These are phyloP conservation scores for Trachelus stipa DNA, from an alignment of 2,888 invertebrate species.

Conservation along the genomic window DNA sequence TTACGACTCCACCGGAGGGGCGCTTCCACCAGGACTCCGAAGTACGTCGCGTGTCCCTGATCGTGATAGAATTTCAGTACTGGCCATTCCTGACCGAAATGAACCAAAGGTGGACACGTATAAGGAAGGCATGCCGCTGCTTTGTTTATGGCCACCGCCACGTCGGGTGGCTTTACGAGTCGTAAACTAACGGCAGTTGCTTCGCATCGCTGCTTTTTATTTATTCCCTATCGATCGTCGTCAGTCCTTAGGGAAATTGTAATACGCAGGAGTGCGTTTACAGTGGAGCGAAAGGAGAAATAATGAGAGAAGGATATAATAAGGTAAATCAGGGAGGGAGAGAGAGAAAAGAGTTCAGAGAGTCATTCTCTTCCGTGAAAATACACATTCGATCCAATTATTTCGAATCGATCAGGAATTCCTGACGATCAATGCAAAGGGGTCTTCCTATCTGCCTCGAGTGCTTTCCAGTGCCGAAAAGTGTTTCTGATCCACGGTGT, in stretches of 20 bases:
- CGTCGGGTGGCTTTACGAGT: conserved; percentile 30
- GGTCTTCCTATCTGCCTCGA: no score
- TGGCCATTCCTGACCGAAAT: neutral
- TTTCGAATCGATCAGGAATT: neutral
- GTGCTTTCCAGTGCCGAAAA: no score
- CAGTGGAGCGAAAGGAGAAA: neutral
- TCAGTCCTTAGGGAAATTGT: conserved; percentile 7
- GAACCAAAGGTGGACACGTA: neutral
- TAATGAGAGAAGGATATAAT: conserved; percentile 4
- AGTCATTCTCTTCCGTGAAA: neutral
- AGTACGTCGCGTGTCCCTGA: neutral
- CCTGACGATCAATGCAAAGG: neutral
- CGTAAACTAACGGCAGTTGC: conserved; percentile 31
- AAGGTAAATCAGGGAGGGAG: conserved; percentile 8
- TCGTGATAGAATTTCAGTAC: neutral
- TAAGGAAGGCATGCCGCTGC: neutral
- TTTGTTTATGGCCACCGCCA: conserved; percentile 1
- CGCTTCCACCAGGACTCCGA: neutral
- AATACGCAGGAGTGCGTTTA: conserved; percentile 24
- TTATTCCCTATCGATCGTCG: conserved; percentile 35
- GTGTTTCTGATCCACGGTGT: neutral
- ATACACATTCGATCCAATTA: neutral
- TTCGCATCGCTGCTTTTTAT: conserved; percentile 23
- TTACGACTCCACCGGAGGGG: neutral
- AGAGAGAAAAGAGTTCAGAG: neutral